A percentile compares a stretch with the other conserved stretches of the same genome.
These are phyloP conservation scores for Medauroidea extradentata DNA, from an alignment of 1,140 invertebrate species.

Conservation along the genomic window DNA sequence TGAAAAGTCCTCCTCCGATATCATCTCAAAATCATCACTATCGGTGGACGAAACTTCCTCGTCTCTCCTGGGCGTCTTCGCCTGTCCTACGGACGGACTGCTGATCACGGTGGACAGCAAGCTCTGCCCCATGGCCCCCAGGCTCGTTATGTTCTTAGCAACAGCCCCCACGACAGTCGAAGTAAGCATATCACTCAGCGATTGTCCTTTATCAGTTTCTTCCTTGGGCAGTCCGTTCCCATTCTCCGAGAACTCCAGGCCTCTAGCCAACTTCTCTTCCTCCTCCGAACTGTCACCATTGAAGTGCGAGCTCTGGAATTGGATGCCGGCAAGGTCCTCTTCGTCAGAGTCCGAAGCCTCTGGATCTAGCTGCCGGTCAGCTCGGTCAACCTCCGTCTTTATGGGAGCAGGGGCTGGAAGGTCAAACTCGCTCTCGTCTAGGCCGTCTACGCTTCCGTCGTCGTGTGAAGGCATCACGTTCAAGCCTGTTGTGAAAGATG, in stretches of 20 bases:
- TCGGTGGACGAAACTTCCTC: neutral
- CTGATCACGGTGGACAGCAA: slow-evolving; percentile 6
- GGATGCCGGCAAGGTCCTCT: slow-evolving; percentile 4
- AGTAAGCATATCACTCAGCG: slow-evolving; percentile 1
- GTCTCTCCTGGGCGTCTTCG: neutral
- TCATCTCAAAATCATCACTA: slow-evolving; percentile 13
- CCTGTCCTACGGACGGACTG: neutral
- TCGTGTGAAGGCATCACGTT: slow-evolving; percentile 3
- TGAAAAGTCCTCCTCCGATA: slow-evolving; percentile 8
- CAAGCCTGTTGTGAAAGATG: neutral
- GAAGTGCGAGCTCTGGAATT: slow-evolving; percentile 10
- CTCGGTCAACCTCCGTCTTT: too few species aligned
- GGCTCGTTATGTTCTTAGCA: slow-evolving; percentile 3
- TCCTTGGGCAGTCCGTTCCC: neutral
- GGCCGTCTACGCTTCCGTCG: slow-evolving; percentile 7
- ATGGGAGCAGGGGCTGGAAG: neutral
- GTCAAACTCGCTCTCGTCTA: slow-evolving; percentile 11
- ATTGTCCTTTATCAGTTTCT: neutral
- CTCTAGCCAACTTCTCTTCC: slow-evolving; percentile 5
- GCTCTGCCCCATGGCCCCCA: slow-evolving; percentile 4
- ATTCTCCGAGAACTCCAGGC: slow-evolving; percentile 3
- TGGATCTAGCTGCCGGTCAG: neutral
- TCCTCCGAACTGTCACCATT: slow-evolving; percentile 12
- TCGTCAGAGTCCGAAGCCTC: slow-evolving; percentile 4
- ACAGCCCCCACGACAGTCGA: neutral